phyloP scores from a whole-genome alignment of 2,888 invertebrate genomes.

The Tetragonula carbonaria region DNA sequence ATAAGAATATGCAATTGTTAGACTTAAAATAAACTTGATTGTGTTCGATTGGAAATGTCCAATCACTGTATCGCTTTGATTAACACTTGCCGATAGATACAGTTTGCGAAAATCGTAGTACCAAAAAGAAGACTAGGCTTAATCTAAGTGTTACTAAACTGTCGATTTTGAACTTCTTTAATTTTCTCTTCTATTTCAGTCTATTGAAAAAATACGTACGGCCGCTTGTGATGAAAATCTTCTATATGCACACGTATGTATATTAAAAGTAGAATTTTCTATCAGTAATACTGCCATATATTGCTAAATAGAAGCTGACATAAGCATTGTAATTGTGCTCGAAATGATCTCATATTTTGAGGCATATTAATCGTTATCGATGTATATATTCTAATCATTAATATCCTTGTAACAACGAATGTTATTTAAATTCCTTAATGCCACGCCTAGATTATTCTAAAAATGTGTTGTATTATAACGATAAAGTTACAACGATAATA shows the following conservation, averaged over 20 bases:
- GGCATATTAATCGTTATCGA: constrained; percentile 28
- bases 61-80: constrained; percentile 38
- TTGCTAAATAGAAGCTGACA: constrained; percentile 31
- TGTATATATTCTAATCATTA: constrained; percentile 71
- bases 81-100: background rate
- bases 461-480: constrained; percentile 74
- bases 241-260: constrained; percentile 20
- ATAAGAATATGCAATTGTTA: background rate
- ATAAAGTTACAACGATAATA: constrained; percentile 33
- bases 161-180: constrained; percentile 8
- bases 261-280: background rate
- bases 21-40: constrained; percentile 9
- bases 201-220: constrained; percentile 3
- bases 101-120: constrained; percentile 28
- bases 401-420: constrained; percentile 74
- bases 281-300: constrained; percentile 7
- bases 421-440: constrained; percentile 55
- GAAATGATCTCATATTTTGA: constrained; percentile 33
- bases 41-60: constrained; percentile 37
- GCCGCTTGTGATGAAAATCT: constrained; percentile 10
- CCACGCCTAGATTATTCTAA: constrained; percentile 56
- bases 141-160: constrained; percentile 26
- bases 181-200: constrained; percentile 25
- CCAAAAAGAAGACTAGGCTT: constrained; percentile 27
- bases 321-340: constrained; percentile 30